These are phyloP conservation scores for Rhingia campestris DNA, from an alignment of 2,888 invertebrate genomes.

Conservation along the genomic window DNA sequence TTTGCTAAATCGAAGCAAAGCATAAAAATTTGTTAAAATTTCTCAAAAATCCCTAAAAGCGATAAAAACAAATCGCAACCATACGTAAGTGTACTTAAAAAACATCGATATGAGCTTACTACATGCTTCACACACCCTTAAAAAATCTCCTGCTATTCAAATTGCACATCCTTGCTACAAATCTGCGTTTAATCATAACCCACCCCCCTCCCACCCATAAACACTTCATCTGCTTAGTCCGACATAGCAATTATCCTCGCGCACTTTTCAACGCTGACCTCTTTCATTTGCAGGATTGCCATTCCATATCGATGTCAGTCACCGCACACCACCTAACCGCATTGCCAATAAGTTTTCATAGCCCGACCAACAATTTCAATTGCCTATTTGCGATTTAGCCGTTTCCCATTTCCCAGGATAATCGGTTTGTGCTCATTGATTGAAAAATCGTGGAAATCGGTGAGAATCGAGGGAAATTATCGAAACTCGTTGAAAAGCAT, in stretches of 20 bases:
- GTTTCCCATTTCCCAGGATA: constrained; percentile 28
- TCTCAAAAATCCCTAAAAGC: too few species aligned
- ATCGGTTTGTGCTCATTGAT: constrained; percentile 29
- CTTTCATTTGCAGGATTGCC: constrained; percentile 35
- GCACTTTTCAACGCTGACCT: constrained; percentile 31
- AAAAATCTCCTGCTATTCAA: too few species aligned
- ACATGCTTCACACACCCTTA: too few species aligned
- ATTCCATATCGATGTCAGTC: background rate
- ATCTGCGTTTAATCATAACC: background rate
- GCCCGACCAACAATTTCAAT: constrained; percentile 35
- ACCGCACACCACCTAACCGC: background rate
- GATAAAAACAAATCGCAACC: too few species aligned
- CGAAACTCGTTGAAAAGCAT: constrained; percentile 23
- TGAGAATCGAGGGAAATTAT: constrained; percentile 28
- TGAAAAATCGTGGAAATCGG: constrained; percentile 44
- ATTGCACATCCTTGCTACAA: too few species aligned
- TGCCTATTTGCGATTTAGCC: constrained; percentile 20
- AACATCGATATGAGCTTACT: too few species aligned
- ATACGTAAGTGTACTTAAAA: too few species aligned
- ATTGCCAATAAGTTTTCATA: constrained; percentile 10
- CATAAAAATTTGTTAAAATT: too few species aligned
- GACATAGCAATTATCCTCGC: constrained; percentile 34
- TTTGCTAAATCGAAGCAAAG: too few species aligned
- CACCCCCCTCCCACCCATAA: background rate
- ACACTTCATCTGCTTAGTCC: background rate